Conservation (phyloP, 1,140 invertebrate genomes). For the Eriocheir sinensis region DNA sequence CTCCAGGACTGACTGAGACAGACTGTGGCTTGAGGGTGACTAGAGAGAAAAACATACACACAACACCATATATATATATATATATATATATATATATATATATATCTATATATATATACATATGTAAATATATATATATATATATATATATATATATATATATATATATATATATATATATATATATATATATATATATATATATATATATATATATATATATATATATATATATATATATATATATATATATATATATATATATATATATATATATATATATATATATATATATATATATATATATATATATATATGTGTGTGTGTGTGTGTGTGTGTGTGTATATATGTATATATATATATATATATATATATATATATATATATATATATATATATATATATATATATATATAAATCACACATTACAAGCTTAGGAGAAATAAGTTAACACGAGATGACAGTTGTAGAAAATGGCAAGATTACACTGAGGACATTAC, state of each 20-base stretch:
- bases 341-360: constrained; percentile 13
- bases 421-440: background rate
- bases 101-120: constrained; percentile 35
- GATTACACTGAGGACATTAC: background rate
- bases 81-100: constrained; percentile 43
- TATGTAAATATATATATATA: no score
- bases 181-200: constrained; percentile 40
- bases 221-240: constrained; percentile 40
- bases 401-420: constrained; percentile 38
- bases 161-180: constrained; percentile 40
- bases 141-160: constrained; percentile 40
- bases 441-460: background rate
- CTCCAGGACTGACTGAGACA: constrained; percentile 8
- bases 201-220: constrained; percentile 40
- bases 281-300: constrained; percentile 28
- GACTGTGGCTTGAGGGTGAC: background rate
- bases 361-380: constrained; percentile 28
- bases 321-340: background rate
- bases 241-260: background rate
- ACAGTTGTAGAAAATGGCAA: constrained; percentile 3
- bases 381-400: constrained; percentile 35
- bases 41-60: background rate
- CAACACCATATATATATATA: no score
- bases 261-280: constrained; percentile 28
- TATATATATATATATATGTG: constrained; percentile 13